phyloP scores from a whole-genome alignment of 2,797 vertebrate genomes.

The Pangasius krempfi region DNA sequence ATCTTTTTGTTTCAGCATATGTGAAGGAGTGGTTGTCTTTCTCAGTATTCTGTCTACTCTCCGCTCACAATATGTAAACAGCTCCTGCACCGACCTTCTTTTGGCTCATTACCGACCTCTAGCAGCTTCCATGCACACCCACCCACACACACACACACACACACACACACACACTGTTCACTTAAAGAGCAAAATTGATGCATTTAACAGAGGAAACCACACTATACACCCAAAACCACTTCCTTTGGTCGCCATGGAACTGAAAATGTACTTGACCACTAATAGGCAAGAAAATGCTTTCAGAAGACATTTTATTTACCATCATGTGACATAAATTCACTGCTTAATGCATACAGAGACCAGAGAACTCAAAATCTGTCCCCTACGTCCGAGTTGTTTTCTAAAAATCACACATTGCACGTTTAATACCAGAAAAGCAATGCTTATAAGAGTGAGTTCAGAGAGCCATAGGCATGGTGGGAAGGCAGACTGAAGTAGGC shows the following conservation, averaged over 20 bases:
- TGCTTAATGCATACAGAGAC: neutral
- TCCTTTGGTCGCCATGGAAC: slow-evolving; percentile 2
- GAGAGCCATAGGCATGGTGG: slow-evolving; percentile 8
- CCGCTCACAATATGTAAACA: slow-evolving; percentile 5
- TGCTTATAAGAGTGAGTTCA: neutral
- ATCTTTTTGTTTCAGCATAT: neutral
- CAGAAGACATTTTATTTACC: neutral
- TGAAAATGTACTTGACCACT: slow-evolving; percentile 13
- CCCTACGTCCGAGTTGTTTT: too few species aligned
- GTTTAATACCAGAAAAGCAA: neutral
- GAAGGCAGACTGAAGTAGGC: slow-evolving; percentile 27
- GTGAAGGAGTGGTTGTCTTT: neutral
- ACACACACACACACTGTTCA: slow-evolving; percentile 5
- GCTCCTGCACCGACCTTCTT: slow-evolving; percentile 2
- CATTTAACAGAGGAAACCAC: slow-evolving; percentile 25
- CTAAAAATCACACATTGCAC: neutral
- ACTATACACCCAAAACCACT: slow-evolving; percentile 32
- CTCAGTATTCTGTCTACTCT: neutral
- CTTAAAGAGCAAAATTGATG: neutral
- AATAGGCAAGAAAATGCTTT: neutral
- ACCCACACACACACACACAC: neutral
- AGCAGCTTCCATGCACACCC: neutral
- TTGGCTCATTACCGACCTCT: slow-evolving; percentile 41
- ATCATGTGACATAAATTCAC: neutral
- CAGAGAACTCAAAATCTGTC: neutral